Conservation (phyloP, 2,888 invertebrate genomes). For the Strigamia transsilvanica region DNA sequence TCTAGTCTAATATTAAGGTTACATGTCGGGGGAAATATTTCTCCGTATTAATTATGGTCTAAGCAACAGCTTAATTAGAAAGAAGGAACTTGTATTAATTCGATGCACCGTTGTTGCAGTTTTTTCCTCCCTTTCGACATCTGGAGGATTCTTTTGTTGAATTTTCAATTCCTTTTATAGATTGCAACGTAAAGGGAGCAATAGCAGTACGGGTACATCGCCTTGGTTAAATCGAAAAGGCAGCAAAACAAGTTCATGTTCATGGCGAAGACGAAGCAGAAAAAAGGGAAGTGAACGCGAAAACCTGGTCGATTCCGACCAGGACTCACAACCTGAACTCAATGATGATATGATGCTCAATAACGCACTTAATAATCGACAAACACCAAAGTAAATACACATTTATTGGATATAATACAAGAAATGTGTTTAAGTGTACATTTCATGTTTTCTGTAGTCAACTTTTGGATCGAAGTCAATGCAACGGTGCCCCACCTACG, state of each 20-base stretch:
- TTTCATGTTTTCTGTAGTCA: neutral
- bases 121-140: no score
- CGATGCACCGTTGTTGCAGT: no score
- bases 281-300: conserved; percentile 62
- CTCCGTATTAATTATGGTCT: no score
- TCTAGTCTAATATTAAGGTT: no score
- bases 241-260: conserved; percentile 64
- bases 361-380: conserved; percentile 59
- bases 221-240: conserved; percentile 58
- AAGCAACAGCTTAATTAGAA: no score
- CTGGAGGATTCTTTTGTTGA: neutral
- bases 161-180: conserved; percentile 24
- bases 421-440: no score
- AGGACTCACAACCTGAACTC: conserved; percentile 73
- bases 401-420: neutral
- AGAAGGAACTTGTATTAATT: no score
- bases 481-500: conserved; percentile 67
- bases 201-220: conserved; percentile 55
- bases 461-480: conserved; percentile 70
- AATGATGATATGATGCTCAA: conserved; percentile 64
- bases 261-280: conserved; percentile 61
- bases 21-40: no score
- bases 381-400: conserved; percentile 37
- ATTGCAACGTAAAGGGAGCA: conserved; percentile 55
- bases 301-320: conserved; percentile 63